A percentile compares a stretch with the other conserved stretches of the same genome.
Evolutionary conservation across 1,140 invertebrate species (phyloP).

Genomic region (Heliconius hermathena): DNA sequence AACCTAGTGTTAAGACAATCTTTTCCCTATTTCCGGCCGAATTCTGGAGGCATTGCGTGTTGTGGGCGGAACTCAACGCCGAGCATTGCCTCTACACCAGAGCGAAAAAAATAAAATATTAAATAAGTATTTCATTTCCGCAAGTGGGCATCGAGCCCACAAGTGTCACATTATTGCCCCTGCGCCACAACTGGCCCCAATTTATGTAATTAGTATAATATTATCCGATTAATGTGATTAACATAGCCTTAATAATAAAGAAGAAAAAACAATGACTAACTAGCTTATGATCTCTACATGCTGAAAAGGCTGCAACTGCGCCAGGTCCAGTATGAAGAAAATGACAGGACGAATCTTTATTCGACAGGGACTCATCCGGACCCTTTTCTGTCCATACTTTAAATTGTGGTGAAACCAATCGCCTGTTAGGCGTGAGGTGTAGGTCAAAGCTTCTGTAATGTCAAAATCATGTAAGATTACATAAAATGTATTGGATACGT

Average conservation of each 20-base stretch:
- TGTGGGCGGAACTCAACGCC: too few relatives aligned
- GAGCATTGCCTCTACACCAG: too few relatives aligned
- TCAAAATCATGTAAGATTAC: not conserved
- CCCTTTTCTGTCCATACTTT: conserved; percentile 69
- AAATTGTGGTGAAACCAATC: conserved; percentile 72
- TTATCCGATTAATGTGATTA: not conserved
- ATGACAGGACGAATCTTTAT: conserved; percentile 68
- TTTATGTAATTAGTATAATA: too few relatives aligned
- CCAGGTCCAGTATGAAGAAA: conserved; percentile 67
- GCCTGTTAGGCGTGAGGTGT: conserved; percentile 72
- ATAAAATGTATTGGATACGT: not conserved
- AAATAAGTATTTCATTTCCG: too few relatives aligned
- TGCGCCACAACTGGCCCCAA: too few relatives aligned
- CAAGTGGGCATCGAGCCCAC: too few relatives aligned
- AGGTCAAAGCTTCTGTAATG: conserved; percentile 74
- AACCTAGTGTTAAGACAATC: too few relatives aligned
- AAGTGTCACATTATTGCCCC: too few relatives aligned
- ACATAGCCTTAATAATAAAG: not conserved
- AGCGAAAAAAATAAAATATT: too few relatives aligned
- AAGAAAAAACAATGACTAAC: conserved; percentile 49
- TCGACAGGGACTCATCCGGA: conserved; percentile 58
- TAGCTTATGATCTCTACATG: conserved; percentile 74
- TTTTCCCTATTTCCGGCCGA: too few relatives aligned
- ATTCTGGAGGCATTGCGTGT: too few relatives aligned
- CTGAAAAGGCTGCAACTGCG: conserved; percentile 74